Evolutionary conservation across 2,888 invertebrate species (phyloP), one percentile per base, ranked within the genome.

Genomic region (Drosophila robusta): DNA sequence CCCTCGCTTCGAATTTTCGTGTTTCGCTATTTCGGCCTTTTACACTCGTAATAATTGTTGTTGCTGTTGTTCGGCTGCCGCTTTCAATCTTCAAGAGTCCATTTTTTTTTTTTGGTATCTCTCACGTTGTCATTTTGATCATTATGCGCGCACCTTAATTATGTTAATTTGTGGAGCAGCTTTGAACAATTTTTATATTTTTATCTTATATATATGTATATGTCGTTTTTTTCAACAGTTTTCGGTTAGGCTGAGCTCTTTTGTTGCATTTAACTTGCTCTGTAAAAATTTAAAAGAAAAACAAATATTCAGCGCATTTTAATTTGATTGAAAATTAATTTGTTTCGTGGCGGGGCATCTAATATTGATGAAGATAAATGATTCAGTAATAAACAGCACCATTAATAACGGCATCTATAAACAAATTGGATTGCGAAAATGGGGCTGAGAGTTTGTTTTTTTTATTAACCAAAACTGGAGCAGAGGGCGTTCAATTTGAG

Each of bases 321-420:
- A 78, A 78, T 84, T 70, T 77, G 70, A 70, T 83, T 64, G 69
- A 34, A 75, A 87, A 84, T 80, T 84, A 84, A 84, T 82, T 87
- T 64, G 84, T 57, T 41, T 61, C 38, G 38, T 8, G n/a, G 7
- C 52, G 29, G 36, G 36, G 11, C 26, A 38, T 18, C 49, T 26
- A 46, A 67, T 55, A 39, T 58, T 46, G 70, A 65, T 51, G 36
- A 56, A 67, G 52, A 67, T 60, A 54, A 61, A 65, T 70, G 39
- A 65, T 69, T 24, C 41, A 57, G 54, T 65, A 67, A 56, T 60
- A 39, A 52, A 57, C 63, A 61, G 22, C 44, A 29, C 49, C 55
- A 69, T 49, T 57, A 70, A 68, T 60, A 76, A 80, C 44, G 63
- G 58, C 60, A 38, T 46, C 45, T 42, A 66, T 66, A 65, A 71